Evolutionary conservation across 1,140 invertebrate genomes (phyloP).

Genomic region (Whitmania pigra): DNA sequence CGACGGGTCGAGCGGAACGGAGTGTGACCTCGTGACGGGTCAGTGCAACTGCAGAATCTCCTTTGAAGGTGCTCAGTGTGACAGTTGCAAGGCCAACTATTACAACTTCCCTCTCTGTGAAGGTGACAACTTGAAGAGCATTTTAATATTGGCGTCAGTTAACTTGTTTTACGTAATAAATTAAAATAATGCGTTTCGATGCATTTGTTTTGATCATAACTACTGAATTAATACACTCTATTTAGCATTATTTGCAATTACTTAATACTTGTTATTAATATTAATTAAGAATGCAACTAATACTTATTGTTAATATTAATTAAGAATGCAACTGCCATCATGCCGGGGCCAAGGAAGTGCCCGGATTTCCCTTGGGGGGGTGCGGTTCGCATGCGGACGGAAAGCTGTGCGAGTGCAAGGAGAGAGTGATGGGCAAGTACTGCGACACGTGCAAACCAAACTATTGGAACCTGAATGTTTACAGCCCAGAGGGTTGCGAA

Average conservation of each 20-base stretch:
- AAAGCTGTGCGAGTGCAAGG: constrained; percentile 84
- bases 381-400: constrained; percentile 50
- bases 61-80: constrained; percentile 79
- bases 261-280: too few relatives aligned
- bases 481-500: constrained; percentile 80
- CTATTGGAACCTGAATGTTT: constrained; percentile 81
- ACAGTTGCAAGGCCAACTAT: constrained; percentile 81
- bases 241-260: too few relatives aligned
- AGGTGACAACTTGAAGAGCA: too few relatives aligned
- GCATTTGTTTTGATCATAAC: constrained; percentile 17
- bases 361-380: constrained; percentile 48
- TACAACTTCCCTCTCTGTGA: constrained; percentile 96
- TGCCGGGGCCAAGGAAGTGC: constrained; percentile 77
- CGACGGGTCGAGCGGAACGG: constrained; percentile 72
- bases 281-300: too few relatives aligned
- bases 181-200: too few relatives aligned
- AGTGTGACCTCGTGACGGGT: constrained; percentile 73
- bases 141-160: too few relatives aligned
- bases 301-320: too few relatives aligned
- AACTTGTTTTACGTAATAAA: too few relatives aligned
- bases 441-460: constrained; percentile 80
- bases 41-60: constrained; percentile 82
- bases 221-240: neutral
- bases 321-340: constrained; percentile 92
- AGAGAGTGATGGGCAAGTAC: constrained; percentile 78